phyloP scores from a whole-genome alignment of 2,797 vertebrate species.

The Morelia viridis region DNA sequence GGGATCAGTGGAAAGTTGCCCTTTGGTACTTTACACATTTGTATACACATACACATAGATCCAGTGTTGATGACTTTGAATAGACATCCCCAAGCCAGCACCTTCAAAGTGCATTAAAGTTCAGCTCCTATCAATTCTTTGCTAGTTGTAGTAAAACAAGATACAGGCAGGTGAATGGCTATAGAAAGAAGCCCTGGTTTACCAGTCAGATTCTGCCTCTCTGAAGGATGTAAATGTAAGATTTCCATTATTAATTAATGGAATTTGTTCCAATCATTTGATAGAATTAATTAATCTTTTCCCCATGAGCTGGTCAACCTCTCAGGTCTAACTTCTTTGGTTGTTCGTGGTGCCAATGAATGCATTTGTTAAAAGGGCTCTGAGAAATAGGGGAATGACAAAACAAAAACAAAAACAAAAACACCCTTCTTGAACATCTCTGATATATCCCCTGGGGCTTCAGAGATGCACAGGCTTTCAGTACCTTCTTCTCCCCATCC shows the following conservation, averaged over 20 bases:
- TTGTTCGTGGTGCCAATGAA: background rate
- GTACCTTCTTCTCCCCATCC: background rate
- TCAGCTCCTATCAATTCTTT: background rate
- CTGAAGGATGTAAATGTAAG: background rate
- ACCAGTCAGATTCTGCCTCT: background rate
- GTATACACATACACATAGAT: background rate
- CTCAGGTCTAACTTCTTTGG: background rate
- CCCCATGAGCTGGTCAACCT: background rate
- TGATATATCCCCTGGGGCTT: background rate
- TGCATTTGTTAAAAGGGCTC: background rate
- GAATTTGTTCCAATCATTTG: background rate
- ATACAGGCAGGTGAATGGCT: background rate
- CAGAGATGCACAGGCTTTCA: background rate
- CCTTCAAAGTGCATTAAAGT: background rate
- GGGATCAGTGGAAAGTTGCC: background rate
- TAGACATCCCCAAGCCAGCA: background rate
- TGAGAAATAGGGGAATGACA: background rate
- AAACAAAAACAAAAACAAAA: background rate
- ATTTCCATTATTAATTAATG: background rate
- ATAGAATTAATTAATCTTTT: background rate
- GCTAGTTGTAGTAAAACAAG: background rate
- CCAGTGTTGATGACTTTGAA: background rate
- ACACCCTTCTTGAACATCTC: no score
- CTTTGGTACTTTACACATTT: background rate
- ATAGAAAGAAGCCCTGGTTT: background rate